Conservation (phyloP, 2,888 invertebrate genomes). For the Taphrorychus bicolor region DNA sequence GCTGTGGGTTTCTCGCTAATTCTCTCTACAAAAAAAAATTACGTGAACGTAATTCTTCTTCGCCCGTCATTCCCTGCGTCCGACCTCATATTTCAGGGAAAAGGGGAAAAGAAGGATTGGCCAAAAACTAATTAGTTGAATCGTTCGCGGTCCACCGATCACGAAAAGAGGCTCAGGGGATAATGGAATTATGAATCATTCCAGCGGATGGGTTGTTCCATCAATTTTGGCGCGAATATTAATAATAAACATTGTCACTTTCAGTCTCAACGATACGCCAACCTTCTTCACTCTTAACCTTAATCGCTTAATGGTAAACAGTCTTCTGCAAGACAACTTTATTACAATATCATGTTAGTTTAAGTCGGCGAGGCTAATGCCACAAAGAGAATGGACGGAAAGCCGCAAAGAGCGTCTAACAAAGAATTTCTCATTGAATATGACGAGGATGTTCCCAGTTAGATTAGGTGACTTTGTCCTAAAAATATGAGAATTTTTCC, state of each 20-base stretch:
- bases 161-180: constrained; percentile 30
- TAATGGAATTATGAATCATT: constrained; percentile 8
- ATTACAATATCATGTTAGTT: too few relatives aligned
- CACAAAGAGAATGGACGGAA: too few relatives aligned
- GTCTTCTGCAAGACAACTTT: too few relatives aligned
- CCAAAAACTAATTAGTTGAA: constrained; percentile 33
- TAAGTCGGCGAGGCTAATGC: too few relatives aligned
- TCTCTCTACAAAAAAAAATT: background rate
- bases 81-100: constrained; percentile 26
- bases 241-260: constrained; percentile 5
- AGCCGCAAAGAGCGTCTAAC: too few relatives aligned
- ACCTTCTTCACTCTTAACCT: background rate
- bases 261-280: background rate
- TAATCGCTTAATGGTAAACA: too few relatives aligned
- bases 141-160: constrained; percentile 31
- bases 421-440: too few relatives aligned
- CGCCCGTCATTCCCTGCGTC: constrained; percentile 6
- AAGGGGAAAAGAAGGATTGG: constrained; percentile 33
- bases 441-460: too few relatives aligned
- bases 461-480: too few relatives aligned
- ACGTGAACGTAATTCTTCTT: background rate
- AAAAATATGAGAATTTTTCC: too few relatives aligned
- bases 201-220: background rate
- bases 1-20: background rate
- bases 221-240: background rate